Evolutionary conservation across 92 coral and sea anemone species (phyloP).

Genomic region (Plumapathes pennacea): DNA sequence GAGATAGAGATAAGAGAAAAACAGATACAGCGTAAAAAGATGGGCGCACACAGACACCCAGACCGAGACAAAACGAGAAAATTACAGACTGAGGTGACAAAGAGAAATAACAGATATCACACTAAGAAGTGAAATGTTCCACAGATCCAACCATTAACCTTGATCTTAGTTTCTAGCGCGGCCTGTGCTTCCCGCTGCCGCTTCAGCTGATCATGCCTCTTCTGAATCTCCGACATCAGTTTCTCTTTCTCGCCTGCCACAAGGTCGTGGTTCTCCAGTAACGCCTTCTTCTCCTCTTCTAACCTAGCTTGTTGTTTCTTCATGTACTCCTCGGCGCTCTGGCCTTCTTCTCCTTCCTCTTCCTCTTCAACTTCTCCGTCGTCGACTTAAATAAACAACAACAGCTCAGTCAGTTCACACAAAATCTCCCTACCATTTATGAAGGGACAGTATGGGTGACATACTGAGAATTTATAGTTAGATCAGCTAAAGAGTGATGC

Average conservation of each 20-base stretch:
- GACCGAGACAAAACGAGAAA: not conserved
- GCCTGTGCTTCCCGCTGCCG: slow-evolving; percentile 89
- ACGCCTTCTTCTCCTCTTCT: slow-evolving; percentile 83
- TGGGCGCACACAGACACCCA: not conserved
- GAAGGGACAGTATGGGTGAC: no score
- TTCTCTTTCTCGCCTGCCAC: slow-evolving; percentile 92
- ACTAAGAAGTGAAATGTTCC: no score
- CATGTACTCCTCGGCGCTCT: slow-evolving; percentile 73
- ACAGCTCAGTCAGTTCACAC: not conserved
- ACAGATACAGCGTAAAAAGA: not conserved
- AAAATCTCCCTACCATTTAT: no score
- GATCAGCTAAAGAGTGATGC: no score
- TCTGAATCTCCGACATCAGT: slow-evolving; percentile 82
- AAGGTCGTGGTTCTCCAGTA: slow-evolving; percentile 80
- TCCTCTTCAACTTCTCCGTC: slow-evolving; percentile 71
- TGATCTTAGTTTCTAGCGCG: slow-evolving; percentile 74
- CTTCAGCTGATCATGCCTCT: slow-evolving; percentile 70
- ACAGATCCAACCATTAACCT: slow-evolving; percentile 45
- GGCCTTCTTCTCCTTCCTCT: slow-evolving; percentile 70
- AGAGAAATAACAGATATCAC: not conserved
- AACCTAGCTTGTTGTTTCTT: slow-evolving; percentile 82
- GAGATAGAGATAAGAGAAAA: not conserved
- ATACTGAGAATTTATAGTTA: no score
- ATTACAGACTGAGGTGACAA: not conserved
- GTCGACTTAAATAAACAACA: slow-evolving; percentile 18